Conservation (phyloP, 2,888 invertebrate genomes). For the Drymonia ruficornis region DNA sequence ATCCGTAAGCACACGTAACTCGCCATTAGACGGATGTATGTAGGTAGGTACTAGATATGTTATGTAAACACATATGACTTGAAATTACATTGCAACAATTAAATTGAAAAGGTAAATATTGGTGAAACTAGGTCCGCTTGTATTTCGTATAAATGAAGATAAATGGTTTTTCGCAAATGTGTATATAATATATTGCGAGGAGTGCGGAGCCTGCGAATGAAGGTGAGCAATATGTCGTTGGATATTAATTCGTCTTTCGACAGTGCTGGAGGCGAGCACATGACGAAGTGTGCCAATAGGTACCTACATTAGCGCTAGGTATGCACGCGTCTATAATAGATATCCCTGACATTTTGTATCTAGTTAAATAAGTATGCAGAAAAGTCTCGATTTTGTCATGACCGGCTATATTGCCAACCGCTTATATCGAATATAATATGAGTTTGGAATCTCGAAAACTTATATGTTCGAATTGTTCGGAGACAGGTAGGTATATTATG, state of each 20-base stretch:
- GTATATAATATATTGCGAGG: slow-evolving; percentile 2
- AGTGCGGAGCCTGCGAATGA: not conserved
- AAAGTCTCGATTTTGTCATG: slow-evolving; percentile 25
- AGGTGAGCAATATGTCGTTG: not conserved
- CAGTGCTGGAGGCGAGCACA: slow-evolving; percentile 2
- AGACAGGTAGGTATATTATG: not conserved
- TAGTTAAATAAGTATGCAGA: slow-evolving; percentile 29
- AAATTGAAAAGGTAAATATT: slow-evolving; percentile 17
- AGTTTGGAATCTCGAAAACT: slow-evolving; percentile 12
- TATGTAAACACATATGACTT: slow-evolving; percentile 34
- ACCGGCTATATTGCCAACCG: slow-evolving; percentile 16
- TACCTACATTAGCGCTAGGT: slow-evolving; percentile 14
- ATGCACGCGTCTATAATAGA: slow-evolving; percentile 33
- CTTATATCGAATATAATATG: slow-evolving; percentile 18
- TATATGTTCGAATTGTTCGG: not conserved
- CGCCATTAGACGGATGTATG: slow-evolving; percentile 20
- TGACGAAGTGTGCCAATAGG: slow-evolving; percentile 13
- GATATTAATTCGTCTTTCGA: slow-evolving; percentile 4
- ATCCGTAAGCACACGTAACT: slow-evolving; percentile 36
- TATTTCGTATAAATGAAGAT: slow-evolving; percentile 11
- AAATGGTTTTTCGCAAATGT: slow-evolving; percentile 2
- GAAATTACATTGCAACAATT: slow-evolving; percentile 24
- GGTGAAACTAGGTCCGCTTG: slow-evolving; percentile 6
- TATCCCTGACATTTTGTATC: slow-evolving; percentile 57
- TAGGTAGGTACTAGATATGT: slow-evolving; percentile 23